A percentile compares a stretch with the other conserved stretches of the same genome.
Evolutionary conservation across 2,888 invertebrate species (phyloP).

Genomic region (Cerastis leucographa): DNA sequence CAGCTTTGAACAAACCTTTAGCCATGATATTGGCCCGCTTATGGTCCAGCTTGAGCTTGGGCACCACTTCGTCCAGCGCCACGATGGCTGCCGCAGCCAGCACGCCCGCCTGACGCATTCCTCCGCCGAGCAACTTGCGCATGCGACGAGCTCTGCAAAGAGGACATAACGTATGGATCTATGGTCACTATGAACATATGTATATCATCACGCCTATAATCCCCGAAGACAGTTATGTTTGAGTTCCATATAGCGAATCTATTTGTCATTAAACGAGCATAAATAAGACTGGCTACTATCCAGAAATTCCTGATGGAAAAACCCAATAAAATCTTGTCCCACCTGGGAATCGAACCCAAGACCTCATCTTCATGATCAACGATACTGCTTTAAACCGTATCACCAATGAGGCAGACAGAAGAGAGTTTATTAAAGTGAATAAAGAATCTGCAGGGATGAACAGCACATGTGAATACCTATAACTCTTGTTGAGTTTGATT

Average conservation of each 20-base stretch:
- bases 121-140: conserved; percentile 97
- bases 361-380: not conserved
- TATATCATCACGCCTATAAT: not conserved
- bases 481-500: too few relatives aligned
- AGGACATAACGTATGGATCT: not conserved
- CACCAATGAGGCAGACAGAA: not conserved
- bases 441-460: not conserved
- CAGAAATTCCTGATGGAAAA: not conserved
- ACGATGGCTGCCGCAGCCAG: conserved; percentile 97
- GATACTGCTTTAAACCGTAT: not conserved
- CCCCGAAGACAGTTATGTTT: not conserved
- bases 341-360: not conserved
- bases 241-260: not conserved
- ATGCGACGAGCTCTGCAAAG: conserved; percentile 93
- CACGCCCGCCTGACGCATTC: conserved; percentile 97
- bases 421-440: not conserved
- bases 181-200: not conserved
- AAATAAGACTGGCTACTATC: not conserved
- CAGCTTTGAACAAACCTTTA: conserved; percentile 86
- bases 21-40: conserved; percentile 92
- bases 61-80: conserved; percentile 95
- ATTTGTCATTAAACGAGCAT: not conserved
- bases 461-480: too few relatives aligned
- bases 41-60: conserved; percentile 94
- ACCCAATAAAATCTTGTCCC: not conserved